Percentiles rank a stretch among this genome's conserved stretches.
Conservation (phyloP, 2,888 invertebrate species). For the Hermaeophaga mercurialis region DNA sequence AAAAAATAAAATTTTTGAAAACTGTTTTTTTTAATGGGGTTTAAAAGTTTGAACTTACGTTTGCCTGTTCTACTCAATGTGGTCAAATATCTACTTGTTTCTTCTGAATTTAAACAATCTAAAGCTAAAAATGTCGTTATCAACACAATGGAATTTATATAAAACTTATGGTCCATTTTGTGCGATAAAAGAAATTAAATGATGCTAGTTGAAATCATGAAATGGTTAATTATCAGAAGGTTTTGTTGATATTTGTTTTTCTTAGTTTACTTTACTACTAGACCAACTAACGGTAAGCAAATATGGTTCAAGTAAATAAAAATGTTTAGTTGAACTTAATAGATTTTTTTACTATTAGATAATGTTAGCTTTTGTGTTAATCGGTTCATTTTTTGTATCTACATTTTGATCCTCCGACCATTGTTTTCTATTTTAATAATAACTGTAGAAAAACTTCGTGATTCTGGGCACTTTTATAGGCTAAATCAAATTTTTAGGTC, state of each 20-base stretch:
- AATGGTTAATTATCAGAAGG: neutral
- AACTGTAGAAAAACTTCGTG: no score
- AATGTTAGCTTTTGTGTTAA: no score
- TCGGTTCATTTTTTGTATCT: no score
- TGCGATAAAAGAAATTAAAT: no score
- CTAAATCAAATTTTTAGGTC: no score
- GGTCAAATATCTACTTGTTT: neutral
- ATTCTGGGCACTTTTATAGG: no score
- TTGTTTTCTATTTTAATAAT: no score
- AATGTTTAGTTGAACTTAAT: no score
- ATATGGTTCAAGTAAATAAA: slow-evolving; percentile 11
- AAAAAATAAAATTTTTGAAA: neutral
- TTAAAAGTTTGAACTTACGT: slow-evolving; percentile 10
- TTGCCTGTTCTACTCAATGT: neutral
- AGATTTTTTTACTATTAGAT: no score
- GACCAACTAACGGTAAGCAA: slow-evolving; percentile 6
- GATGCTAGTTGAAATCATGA: neutral
- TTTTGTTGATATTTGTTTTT: slow-evolving; percentile 7
- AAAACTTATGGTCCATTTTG: neutral
- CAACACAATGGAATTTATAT: neutral
- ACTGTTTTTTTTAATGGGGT: no score
- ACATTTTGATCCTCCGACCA: no score
- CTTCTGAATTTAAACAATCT: neutral
- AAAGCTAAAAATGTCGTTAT: neutral
- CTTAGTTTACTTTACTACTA: neutral